A percentile compares a stretch with the other conserved stretches of the same genome.
These are phyloP conservation scores for Tetragonula clypearis DNA, from an alignment of 1,140 invertebrate species.

Conservation along the genomic window DNA sequence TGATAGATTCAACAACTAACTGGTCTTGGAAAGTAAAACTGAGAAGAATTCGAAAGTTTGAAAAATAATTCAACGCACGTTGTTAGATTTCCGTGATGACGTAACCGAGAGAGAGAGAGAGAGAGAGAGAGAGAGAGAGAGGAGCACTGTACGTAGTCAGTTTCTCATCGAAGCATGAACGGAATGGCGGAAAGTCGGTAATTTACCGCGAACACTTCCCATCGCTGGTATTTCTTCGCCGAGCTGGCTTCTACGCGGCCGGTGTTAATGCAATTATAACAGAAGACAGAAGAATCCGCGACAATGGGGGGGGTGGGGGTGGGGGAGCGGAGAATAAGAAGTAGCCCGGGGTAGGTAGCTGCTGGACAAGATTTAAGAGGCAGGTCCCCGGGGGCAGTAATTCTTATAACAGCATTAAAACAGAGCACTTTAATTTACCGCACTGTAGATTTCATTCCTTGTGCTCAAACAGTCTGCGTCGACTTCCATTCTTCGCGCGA, in stretches of 20 bases:
- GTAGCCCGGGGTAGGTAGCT: slow-evolving; percentile 40
- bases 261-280: slow-evolving; percentile 43
- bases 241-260: background rate
- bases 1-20: no score
- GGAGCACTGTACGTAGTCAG: background rate
- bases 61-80: no score
- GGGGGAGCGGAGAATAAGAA: slow-evolving; percentile 25
- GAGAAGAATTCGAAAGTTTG: background rate
- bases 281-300: slow-evolving; percentile 40
- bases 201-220: background rate
- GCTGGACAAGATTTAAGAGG: slow-evolving; percentile 51
- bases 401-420: slow-evolving; percentile 81
- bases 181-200: background rate
- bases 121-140: no score
- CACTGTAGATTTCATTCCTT: slow-evolving; percentile 80
- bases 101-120: background rate
- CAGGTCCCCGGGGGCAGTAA: slow-evolving; percentile 69
- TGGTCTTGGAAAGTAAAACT: no score
- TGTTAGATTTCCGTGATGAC: background rate
- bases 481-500: slow-evolving; percentile 29
- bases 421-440: slow-evolving; percentile 80
- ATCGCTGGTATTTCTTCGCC: background rate
- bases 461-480: slow-evolving; percentile 63
- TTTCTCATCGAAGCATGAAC: slow-evolving; percentile 10
- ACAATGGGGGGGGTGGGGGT: background rate